Conservation (phyloP, 2,797 vertebrate genomes). For the Phalanger gymnotis region DNA sequence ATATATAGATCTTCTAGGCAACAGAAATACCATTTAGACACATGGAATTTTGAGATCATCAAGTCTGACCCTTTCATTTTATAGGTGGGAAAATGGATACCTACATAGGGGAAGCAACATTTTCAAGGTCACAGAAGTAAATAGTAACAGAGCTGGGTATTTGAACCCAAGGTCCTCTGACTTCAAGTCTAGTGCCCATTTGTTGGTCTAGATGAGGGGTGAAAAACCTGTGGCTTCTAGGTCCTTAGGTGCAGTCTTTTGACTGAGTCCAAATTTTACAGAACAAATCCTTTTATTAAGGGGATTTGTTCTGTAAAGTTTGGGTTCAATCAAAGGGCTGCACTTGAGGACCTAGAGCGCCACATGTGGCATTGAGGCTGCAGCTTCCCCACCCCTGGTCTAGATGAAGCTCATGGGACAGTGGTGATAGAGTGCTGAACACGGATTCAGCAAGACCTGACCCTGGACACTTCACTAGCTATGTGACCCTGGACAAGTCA, state of each 20-base stretch:
- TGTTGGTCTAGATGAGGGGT: background rate
- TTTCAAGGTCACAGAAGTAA: background rate
- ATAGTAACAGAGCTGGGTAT: background rate
- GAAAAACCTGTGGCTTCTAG: no score
- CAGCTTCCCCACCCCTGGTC: background rate
- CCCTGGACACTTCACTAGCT: background rate
- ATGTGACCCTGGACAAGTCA: background rate
- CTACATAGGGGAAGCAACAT: background rate
- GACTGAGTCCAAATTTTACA: no score
- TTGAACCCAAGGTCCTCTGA: background rate
- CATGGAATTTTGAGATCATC: background rate
- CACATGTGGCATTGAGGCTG: no score
- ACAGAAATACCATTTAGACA: background rate
- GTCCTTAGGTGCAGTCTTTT: no score
- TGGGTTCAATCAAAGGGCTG: no score
- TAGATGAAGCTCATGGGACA: background rate
- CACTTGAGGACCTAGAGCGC: no score
- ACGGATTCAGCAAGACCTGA: background rate
- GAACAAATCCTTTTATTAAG: no score
- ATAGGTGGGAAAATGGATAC: background rate
- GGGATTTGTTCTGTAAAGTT: no score
- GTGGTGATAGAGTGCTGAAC: background rate
- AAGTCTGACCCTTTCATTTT: background rate
- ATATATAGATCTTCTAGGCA: background rate
- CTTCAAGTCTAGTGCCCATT: background rate